Percentiles rank a stretch among this genome's conserved stretches.
phyloP scores from a whole-genome alignment of 2,888 invertebrate genomes.

The Lasioglossum morio region DNA sequence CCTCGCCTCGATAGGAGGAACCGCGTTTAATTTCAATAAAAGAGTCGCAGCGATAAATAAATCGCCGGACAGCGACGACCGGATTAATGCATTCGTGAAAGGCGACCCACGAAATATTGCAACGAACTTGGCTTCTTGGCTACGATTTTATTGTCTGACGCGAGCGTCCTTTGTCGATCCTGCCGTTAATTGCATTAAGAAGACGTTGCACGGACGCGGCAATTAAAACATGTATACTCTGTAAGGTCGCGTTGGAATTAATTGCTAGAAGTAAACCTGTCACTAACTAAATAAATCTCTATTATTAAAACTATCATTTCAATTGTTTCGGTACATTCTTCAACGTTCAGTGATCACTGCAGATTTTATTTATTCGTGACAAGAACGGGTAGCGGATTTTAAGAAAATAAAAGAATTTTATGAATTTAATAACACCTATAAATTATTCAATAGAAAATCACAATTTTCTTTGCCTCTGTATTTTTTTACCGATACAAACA shows the following conservation, averaged over 20 bases:
- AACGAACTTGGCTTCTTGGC: not conserved
- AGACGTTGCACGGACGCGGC: not conserved
- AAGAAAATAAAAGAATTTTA: no score
- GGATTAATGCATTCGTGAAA: constrained; percentile 16
- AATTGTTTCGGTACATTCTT: no score
- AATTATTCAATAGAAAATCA: not conserved
- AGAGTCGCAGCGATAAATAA: constrained; percentile 31
- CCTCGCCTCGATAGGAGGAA: not conserved
- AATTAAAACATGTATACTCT: not conserved
- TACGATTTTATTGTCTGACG: constrained; percentile 29
- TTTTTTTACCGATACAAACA: no score
- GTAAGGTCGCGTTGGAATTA: not conserved
- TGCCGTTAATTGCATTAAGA: constrained; percentile 15
- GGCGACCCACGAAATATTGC: constrained; percentile 20
- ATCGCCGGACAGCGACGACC: not conserved
- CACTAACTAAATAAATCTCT: no score
- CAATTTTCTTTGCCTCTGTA: not conserved
- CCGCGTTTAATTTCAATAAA: constrained; percentile 62
- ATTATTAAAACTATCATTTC: no score
- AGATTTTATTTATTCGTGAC: no score
- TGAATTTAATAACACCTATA: not conserved
- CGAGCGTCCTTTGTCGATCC: constrained; percentile 8
- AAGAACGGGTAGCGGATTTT: no score
- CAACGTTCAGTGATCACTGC: no score
- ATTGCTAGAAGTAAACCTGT: no score